phyloP scores from a whole-genome alignment of 2,888 invertebrate species.

The Tipula vernalis region DNA sequence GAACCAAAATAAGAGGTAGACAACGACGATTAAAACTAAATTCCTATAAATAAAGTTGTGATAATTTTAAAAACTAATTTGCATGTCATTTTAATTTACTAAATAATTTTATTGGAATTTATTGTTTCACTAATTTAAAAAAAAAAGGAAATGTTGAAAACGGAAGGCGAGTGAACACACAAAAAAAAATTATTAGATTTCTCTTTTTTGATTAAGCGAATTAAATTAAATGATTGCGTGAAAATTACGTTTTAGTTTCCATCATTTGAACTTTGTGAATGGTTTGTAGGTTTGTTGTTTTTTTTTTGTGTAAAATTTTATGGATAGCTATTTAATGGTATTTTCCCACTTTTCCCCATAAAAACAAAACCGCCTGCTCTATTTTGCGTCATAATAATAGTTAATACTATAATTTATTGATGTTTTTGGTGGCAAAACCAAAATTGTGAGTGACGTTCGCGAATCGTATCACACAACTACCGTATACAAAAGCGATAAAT shows the following conservation, averaged over 20 bases:
- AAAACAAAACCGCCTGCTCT: not conserved
- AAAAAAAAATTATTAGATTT: not conserved
- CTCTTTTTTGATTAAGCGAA: not conserved
- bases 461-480: not conserved
- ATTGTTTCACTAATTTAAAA: not conserved
- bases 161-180: not conserved
- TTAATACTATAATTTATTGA: not conserved
- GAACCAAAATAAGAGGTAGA: not conserved
- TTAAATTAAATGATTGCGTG: not conserved
- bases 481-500: not conserved
- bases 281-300: not conserved
- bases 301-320: not conserved
- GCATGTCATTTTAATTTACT: not conserved
- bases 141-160: not conserved
- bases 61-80: not conserved
- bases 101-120: not conserved
- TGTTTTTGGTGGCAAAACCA: not conserved
- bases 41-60: not conserved
- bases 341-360: not conserved
- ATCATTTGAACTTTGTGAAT: not conserved
- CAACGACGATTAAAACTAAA: not conserved
- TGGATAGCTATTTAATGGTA: not conserved
- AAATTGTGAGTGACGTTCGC: not conserved
- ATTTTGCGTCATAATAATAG: not conserved
- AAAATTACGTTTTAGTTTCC: not conserved